Evolutionary conservation across 2,797 vertebrate genomes (phyloP).

Genomic region (Clarias laeviceps): DNA sequence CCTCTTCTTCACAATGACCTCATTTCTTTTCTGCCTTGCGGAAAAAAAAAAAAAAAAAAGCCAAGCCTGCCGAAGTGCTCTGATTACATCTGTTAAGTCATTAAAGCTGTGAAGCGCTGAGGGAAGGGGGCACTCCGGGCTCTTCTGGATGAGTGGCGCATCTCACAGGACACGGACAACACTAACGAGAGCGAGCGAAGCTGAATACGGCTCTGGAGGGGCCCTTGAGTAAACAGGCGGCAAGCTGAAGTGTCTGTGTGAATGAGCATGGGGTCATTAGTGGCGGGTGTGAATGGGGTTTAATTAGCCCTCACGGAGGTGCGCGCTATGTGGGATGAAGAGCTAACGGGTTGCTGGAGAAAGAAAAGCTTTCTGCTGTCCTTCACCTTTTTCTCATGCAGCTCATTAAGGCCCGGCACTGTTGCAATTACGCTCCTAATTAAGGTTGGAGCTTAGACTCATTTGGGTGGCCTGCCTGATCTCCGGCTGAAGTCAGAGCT

Average conservation of each 20-base stretch:
- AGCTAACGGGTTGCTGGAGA: slow-evolving; percentile 56
- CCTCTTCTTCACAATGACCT: slow-evolving; percentile 49
- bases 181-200: slow-evolving; percentile 62
- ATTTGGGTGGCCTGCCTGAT: slow-evolving; percentile 63
- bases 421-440: slow-evolving; percentile 73
- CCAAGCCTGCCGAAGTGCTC: slow-evolving; percentile 35
- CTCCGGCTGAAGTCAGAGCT: neutral
- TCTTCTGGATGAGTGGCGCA: slow-evolving; percentile 62
- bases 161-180: slow-evolving; percentile 52
- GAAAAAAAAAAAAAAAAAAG: neutral
- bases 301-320: slow-evolving; percentile 74
- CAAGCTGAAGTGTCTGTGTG: slow-evolving; percentile 73
- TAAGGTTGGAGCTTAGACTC: slow-evolving; percentile 60
- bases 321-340: slow-evolving; percentile 54
- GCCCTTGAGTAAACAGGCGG: slow-evolving; percentile 77
- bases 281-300: slow-evolving; percentile 75
- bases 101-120: slow-evolving; percentile 53
- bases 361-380: slow-evolving; percentile 64
- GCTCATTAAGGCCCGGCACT: slow-evolving; percentile 75
- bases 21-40: slow-evolving; percentile 35
- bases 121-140: slow-evolving; percentile 57
- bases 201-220: slow-evolving; percentile 62
- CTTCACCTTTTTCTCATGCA: slow-evolving; percentile 46
- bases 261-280: slow-evolving; percentile 79
- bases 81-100: slow-evolving; percentile 59